Percentiles rank a stretch among this genome's conserved stretches.
Conservation (phyloP, 2,888 invertebrate genomes). For the Nomada hirtipes region DNA sequence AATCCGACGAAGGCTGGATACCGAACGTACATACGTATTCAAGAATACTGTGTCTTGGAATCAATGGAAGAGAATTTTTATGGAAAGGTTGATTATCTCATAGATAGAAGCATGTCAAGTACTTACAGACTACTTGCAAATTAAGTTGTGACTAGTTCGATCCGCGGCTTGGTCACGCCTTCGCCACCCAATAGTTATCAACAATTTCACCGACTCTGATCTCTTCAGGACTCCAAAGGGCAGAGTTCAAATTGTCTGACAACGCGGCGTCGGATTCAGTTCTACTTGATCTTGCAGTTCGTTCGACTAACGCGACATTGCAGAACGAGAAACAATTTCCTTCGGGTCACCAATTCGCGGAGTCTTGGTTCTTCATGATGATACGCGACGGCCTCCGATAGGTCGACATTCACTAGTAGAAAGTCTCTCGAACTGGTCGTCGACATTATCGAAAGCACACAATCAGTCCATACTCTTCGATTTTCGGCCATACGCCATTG, state of each 20-base stretch:
- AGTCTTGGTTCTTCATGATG: conserved; percentile 41
- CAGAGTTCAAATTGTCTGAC: conserved; percentile 31
- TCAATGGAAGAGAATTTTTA: neutral
- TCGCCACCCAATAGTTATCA: conserved; percentile 34
- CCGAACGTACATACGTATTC: neutral
- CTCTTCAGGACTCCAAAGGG: conserved; percentile 5
- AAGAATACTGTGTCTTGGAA: neutral
- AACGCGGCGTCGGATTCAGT: conserved; percentile 13
- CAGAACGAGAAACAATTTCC: conserved; percentile 11
- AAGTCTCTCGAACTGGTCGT: conserved; percentile 39
- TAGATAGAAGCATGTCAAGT: neutral
- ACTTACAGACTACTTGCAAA: conserved; percentile 50
- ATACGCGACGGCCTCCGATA: conserved; percentile 39
- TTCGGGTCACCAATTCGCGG: conserved; percentile 39
- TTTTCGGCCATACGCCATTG: conserved; percentile 39
- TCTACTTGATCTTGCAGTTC: conserved; percentile 42
- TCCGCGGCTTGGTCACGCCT: conserved; percentile 37
- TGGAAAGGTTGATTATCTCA: neutral
- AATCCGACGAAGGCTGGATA: neutral
- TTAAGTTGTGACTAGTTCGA: conserved; percentile 18
- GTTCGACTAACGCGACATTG: conserved; percentile 21
- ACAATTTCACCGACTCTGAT: conserved; percentile 62
- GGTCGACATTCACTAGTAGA: conserved; percentile 40
- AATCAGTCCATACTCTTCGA: conserved; percentile 39
- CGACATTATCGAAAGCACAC: conserved; percentile 45